Conservation (phyloP, 2,113 vertebrate genomes). For the Ictalurus furcatus region DNA sequence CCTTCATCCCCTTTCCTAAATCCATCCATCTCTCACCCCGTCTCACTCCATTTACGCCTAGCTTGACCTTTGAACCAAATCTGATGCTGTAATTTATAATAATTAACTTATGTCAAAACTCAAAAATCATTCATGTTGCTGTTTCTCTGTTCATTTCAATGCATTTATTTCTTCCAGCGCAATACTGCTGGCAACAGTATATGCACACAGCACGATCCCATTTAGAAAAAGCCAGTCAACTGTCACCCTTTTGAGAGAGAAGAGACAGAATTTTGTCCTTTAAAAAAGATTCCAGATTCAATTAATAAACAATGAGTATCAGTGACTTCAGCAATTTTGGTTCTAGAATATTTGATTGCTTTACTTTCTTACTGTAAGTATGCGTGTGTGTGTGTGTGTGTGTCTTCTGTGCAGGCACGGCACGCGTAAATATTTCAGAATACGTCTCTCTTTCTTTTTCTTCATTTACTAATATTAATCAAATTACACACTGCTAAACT, state of each 20-base stretch:
- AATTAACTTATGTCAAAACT: neutral
- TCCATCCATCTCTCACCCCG: neutral
- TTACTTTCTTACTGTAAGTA: neutral
- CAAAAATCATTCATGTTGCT: neutral
- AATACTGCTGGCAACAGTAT: neutral
- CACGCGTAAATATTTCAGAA: conserved; percentile 17
- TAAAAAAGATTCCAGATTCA: neutral
- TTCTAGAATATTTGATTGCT: neutral
- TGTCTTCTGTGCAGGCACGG: neutral
- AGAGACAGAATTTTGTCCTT: neutral
- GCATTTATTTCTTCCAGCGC: neutral
- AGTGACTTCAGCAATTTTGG: neutral
- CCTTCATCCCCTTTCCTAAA: conserved; percentile 44
- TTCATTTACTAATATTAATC: conserved; percentile 73
- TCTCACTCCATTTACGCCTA: neutral
- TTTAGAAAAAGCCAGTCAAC: neutral
- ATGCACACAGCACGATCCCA: neutral
- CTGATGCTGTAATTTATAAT: conserved; percentile 3
- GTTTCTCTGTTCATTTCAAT: neutral
- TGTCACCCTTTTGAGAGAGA: neutral
- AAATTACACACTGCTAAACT: conserved; percentile 73
- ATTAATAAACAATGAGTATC: neutral
- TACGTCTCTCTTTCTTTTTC: conserved; percentile 56
- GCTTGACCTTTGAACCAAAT: conserved; percentile 21
- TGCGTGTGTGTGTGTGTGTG: neutral